Evolutionary conservation across 2,797 vertebrate species (phyloP), one percentile per base, ranked within the genome.

Genomic region (Margarornis squamiger): DNA sequence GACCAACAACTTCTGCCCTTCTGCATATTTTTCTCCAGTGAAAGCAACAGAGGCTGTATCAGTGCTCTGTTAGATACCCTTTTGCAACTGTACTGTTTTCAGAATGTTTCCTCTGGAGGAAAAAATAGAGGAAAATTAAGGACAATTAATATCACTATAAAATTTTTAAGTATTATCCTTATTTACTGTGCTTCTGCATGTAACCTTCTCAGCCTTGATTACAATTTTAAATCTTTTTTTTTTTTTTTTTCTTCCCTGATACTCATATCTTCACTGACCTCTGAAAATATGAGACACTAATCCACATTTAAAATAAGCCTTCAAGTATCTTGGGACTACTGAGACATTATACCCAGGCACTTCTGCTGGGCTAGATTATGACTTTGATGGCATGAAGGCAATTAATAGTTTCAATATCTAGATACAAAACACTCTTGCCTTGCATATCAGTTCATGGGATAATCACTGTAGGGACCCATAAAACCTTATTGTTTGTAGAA

Each of bases 331-430:
- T 26, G 93, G 52, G 87, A 93, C 19, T 46, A 61, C 43, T 59
- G 49, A 23, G 51, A 65, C 67, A 54, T 86, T 82, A 59, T n/a
- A 90, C 29, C 8, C 38, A 62, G 58, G 32, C 38, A 72, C 43
- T 91, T 91, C 91, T 86, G 29, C 34, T 92, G 49, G 75, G 61
- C 67, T 93, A 93, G 55, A 96, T 96, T 97, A 95, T 82, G 59
- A 68, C n/a, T 75, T 94, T 79, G 65, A 87, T 85, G 82, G 57
- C 82, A 85, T 95, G 63, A 61, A 85, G 41, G 78, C 71, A 91
- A 83, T 93, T 97, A 94, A 95, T 94, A 96, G 65, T 95, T 96
- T 96, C 81, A 80, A 86, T 78, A 88, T 95, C 93, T 91, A 77
- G 72, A 94, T 77, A 72, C 66, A 90, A 70, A 96, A n/a, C 34